Conservation (phyloP, 2,113 vertebrate genomes). For the Pituophis catenifer region DNA sequence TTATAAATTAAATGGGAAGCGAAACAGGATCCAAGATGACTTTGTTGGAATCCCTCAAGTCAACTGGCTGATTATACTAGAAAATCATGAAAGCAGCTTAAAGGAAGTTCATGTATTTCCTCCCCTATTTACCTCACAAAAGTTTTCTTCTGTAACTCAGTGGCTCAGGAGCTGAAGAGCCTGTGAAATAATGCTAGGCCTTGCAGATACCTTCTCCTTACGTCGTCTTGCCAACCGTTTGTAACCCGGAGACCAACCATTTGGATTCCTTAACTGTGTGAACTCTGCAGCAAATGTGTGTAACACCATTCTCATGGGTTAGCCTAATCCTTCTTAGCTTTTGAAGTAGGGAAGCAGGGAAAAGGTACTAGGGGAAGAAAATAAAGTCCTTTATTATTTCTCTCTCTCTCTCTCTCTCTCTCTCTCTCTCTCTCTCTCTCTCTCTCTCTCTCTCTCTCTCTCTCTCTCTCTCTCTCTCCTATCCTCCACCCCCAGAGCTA, state of each 20-base stretch:
- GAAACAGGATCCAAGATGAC: not conserved
- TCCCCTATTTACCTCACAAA: not conserved
- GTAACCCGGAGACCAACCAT: not conserved
- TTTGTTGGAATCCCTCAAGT: not conserved
- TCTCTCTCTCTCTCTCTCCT: not conserved
- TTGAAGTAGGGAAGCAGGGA: not conserved
- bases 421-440: not conserved
- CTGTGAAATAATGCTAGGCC: not conserved
- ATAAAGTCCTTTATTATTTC: not conserved
- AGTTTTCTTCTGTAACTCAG: not conserved
- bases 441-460: not conserved
- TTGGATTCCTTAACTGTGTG: not conserved
- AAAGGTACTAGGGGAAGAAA: not conserved
- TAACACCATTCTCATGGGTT: not conserved
- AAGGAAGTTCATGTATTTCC: not conserved
- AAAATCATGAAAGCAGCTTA: not conserved
- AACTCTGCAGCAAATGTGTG: not conserved
- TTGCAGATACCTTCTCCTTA: not conserved
- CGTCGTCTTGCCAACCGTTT: not conserved
- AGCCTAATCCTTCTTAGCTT: not conserved
- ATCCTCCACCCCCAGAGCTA: not conserved
- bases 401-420: not conserved
- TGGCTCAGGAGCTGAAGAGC: not conserved
- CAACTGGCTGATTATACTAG: not conserved
- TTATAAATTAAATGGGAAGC: conserved; percentile 5